These are phyloP conservation scores for Oligia strigilis DNA, from an alignment of 2,888 invertebrate species.

Conservation along the genomic window DNA sequence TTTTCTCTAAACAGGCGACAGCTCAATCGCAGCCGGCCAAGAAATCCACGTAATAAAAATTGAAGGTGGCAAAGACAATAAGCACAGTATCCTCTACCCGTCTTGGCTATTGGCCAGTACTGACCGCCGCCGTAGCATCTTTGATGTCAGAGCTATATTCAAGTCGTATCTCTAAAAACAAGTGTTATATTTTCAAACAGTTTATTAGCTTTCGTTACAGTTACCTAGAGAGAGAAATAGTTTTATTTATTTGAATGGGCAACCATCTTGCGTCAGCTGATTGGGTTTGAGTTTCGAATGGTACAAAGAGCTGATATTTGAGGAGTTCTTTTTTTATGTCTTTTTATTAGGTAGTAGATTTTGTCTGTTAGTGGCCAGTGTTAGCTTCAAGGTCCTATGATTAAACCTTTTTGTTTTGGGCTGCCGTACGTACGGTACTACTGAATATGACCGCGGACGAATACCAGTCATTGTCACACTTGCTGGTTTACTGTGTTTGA, in stretches of 20 bases:
- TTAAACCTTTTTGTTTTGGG: neutral
- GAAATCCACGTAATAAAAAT: constrained; percentile 15
- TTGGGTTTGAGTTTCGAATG: constrained; percentile 41
- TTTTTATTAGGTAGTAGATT: neutral
- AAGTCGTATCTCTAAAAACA: constrained; percentile 42
- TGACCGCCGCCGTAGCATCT: constrained; percentile 35
- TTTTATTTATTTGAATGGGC: constrained; percentile 58
- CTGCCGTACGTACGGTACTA: neutral
- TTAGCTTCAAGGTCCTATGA: neutral
- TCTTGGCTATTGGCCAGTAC: constrained; percentile 53
- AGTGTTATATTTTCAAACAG: constrained; percentile 60
- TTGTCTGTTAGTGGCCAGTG: constrained; percentile 15
- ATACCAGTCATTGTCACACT: neutral
- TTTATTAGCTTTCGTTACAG: constrained; percentile 64
- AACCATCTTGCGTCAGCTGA: constrained; percentile 41
- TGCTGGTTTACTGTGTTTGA: neutral
- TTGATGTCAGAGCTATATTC: constrained; percentile 63
- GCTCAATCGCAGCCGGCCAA: constrained; percentile 1
- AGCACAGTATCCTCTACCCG: constrained; percentile 32
- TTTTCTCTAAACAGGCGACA: neutral
- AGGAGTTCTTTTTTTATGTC: constrained; percentile 7
- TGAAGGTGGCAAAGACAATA: constrained; percentile 52
- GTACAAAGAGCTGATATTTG: constrained; percentile 22
- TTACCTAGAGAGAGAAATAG: constrained; percentile 62
- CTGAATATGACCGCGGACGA: neutral